Base-by-base conservation (phyloP, 2,113 vertebrate species). In the Piprites chloris region DNA sequence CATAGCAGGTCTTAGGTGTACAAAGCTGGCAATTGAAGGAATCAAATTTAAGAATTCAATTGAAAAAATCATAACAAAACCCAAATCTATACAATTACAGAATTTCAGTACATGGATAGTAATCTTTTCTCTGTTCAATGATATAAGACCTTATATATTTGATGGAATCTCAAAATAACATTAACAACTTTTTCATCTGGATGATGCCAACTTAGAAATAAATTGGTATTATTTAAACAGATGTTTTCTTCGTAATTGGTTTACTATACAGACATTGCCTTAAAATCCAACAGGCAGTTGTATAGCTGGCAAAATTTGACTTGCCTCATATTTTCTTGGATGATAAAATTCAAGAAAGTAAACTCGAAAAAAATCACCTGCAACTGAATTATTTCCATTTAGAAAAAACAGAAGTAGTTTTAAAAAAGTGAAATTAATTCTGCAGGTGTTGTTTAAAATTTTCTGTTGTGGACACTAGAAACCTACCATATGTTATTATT, bases 1-100 rank as follows among this genome's bases (percentile, higher is more conserved):
- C 33, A 59, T 92, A 84, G 62, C 26, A 86, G 26, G 52, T 27
- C 50, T 53, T 73, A 59, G 32, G 39, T 63, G 72, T 81, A 85
- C 66, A 89, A 71, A 79, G 32, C 11, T 35, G 21, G 50, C 42
- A 53, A 58, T 22, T 71, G 80, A 15, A 85, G 26, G 19, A 68
- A 69, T 44, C 33, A 32, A 89, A 41, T 95, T 94, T 91, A 65
- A 93, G 97, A 97, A 91, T 78, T 52, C 93, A 80, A 47, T 86
- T 84, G 78, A 92, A 33, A 24, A 91, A 93, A 87, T 61, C 1
- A 19, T 30, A 79, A 61, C n/a, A 59, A 62, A 74, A 44, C 37
- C 59, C 50, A 56, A 42, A 11, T 79, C 85, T 91, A 50, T 53
- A 85, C 95, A 97, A 93, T 74, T 62, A 41, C 13, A 42, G 49